Evolutionary conservation across 1,140 invertebrate species (phyloP).

Genomic region (Bombus cullumanus): DNA sequence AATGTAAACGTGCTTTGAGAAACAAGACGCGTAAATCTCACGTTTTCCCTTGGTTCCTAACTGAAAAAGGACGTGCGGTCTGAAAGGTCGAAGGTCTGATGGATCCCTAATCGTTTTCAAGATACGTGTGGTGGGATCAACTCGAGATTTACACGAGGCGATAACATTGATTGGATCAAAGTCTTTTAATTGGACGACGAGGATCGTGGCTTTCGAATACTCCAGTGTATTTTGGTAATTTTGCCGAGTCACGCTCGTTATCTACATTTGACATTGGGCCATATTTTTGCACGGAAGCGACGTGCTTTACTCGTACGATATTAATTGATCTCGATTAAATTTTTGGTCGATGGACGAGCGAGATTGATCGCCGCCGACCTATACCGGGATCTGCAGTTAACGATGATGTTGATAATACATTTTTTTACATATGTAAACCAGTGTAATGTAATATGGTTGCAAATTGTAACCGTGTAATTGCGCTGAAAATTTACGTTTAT

Average conservation of each 20-base stretch:
- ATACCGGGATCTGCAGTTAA: neutral
- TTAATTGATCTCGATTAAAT: slow-evolving; percentile 1
- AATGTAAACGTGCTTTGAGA: no score
- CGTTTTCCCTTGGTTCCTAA: neutral
- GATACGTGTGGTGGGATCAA: neutral
- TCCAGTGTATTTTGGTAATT: neutral
- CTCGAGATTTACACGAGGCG: neutral
- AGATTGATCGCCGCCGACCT: neutral
- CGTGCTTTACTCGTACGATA: neutral
- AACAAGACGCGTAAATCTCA: no score
- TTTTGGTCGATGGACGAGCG: neutral
- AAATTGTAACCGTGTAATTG: no score
- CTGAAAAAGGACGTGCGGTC: neutral
- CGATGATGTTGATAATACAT: neutral
- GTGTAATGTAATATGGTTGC: no score
- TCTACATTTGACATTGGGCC: neutral
- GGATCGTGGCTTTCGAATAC: no score
- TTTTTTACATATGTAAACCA: neutral
- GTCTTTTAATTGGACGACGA: slow-evolving; percentile 7
- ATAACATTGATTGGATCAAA: slow-evolving; percentile 28
- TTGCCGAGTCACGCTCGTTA: neutral
- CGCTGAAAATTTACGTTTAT: no score
- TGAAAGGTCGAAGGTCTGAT: slow-evolving; percentile 36
- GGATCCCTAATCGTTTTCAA: slow-evolving; percentile 30
- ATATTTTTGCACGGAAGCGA: neutral